Percentiles rank a stretch among this genome's conserved stretches.
phyloP scores from a whole-genome alignment of 1,140 invertebrate species.

The Parapsyche elsis region DNA sequence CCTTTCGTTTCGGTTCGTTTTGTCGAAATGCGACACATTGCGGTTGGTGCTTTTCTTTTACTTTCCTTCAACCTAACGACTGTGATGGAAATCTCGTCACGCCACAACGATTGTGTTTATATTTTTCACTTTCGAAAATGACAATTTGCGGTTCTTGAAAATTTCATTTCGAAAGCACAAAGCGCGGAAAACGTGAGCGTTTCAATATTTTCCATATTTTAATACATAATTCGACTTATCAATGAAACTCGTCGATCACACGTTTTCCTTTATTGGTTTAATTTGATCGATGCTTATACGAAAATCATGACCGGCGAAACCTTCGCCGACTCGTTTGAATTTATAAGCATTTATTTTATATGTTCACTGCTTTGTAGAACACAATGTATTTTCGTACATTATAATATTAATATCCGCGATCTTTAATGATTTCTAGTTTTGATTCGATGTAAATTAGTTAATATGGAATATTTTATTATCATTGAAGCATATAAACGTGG shows the following conservation, averaged over 20 bases:
- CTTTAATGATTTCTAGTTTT: too few relatives aligned
- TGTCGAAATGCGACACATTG: neutral
- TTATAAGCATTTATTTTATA: too few relatives aligned
- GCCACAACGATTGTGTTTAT: conserved; percentile 6
- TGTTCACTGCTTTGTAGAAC: neutral
- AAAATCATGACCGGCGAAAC: conserved; percentile 21
- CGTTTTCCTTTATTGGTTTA: neutral
- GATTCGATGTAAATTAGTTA: too few relatives aligned
- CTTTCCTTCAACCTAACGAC: conserved; percentile 23
- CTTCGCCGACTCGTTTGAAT: neutral
- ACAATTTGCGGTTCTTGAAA: conserved; percentile 31
- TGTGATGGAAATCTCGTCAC: conserved; percentile 28
- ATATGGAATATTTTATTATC: too few relatives aligned
- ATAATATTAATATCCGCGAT: too few relatives aligned
- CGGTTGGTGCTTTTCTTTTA: conserved; percentile 18
- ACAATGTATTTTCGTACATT: too few relatives aligned
- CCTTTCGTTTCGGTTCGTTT: neutral
- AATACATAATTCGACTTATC: too few relatives aligned
- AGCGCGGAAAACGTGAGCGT: conserved; percentile 6
- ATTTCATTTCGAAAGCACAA: conserved; percentile 13
- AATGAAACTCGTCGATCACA: neutral
- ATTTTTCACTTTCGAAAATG: conserved; percentile 32
- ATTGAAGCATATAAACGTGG: too few relatives aligned
- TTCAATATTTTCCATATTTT: conserved; percentile 2
- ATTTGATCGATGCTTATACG: neutral